These are phyloP conservation scores for Cariama cristata DNA, from an alignment of 2,113 vertebrate species.

Conservation along the genomic window DNA sequence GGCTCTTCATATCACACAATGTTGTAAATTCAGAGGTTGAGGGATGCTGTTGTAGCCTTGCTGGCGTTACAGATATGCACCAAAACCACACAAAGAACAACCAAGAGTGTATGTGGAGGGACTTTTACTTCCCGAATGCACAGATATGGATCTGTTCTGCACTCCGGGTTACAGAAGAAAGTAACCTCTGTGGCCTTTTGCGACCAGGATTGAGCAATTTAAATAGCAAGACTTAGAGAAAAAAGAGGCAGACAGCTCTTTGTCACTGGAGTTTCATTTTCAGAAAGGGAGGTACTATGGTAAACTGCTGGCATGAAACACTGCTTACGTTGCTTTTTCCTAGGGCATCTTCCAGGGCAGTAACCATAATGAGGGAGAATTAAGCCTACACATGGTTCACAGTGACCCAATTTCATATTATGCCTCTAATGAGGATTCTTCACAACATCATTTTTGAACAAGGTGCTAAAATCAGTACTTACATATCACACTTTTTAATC, in stretches of 20 bases:
- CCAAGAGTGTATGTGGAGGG: accelerated
- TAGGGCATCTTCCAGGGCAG: not conserved
- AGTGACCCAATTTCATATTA: not conserved
- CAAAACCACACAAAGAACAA: not conserved
- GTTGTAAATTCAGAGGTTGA: not conserved
- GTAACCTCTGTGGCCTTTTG: not conserved
- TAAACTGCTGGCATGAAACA: not conserved
- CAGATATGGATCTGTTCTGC: accelerated
- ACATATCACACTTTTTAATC: not conserved
- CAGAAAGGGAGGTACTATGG: not conserved
- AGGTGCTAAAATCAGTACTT: not conserved
- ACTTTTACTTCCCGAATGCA: not conserved
- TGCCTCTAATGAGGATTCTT: not conserved
- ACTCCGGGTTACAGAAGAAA: not conserved
- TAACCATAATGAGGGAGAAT: not conserved
- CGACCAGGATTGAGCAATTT: not conserved
- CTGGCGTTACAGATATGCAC: not conserved
- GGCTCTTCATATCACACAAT: not conserved
- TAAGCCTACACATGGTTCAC: not conserved
- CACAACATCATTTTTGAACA: not conserved
- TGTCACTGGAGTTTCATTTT: not conserved
- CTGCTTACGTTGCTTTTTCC: accelerated
- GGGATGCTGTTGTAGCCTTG: not conserved
- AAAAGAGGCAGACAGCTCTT: not conserved
- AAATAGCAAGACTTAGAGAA: not conserved